Percentiles rank a stretch among this genome's conserved stretches.
Conservation (phyloP, 2,797 vertebrate genomes). For the Syndactyla subalaris region DNA sequence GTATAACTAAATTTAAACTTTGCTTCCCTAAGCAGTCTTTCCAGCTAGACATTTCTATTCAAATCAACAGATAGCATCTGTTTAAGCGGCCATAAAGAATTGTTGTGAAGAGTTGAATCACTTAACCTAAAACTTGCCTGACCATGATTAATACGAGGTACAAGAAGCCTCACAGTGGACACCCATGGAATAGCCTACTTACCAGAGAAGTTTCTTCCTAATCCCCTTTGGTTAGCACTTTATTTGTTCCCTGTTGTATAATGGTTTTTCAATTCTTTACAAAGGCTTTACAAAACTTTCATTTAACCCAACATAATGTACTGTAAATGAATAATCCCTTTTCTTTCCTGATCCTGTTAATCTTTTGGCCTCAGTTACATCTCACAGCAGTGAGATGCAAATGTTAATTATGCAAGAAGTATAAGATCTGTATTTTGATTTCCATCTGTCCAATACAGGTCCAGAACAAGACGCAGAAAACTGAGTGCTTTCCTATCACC, state of each 20-base stretch:
- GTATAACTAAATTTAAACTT: not conserved
- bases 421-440: constrained; percentile 59
- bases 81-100: not conserved
- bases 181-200: constrained; percentile 34
- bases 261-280: constrained; percentile 66
- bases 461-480: constrained; percentile 39
- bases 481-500: constrained; percentile 19
- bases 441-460: constrained; percentile 61
- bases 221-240: constrained; percentile 59
- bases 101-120: not conserved
- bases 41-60: not conserved
- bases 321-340: constrained; percentile 72
- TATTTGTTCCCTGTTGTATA: constrained; percentile 67
- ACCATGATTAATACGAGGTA: not conserved
- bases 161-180: constrained; percentile 44
- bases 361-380: constrained; percentile 64
- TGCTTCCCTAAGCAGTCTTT: not conserved
- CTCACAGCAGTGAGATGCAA: constrained; percentile 57
- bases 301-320: constrained; percentile 68
- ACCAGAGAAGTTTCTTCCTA: constrained; percentile 60
- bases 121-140: not conserved
- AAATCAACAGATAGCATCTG: not conserved
- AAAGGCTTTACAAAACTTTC: constrained; percentile 66
- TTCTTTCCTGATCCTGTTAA: constrained; percentile 70
- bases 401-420: constrained; percentile 66